phyloP scores from a whole-genome alignment of 1,140 invertebrate species.

The Octopus sinensis region DNA sequence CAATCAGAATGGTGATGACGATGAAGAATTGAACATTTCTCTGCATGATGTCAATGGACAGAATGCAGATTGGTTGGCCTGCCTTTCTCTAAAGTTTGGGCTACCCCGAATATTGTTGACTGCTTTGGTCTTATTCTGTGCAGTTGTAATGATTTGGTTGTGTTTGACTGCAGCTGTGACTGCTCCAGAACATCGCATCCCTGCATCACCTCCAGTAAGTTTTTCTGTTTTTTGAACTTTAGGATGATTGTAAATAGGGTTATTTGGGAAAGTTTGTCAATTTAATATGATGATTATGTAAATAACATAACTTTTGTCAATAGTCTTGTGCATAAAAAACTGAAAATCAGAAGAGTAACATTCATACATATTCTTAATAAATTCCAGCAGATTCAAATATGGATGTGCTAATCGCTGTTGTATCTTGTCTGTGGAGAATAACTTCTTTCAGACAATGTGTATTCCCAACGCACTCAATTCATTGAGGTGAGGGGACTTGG shows the following conservation, averaged over 20 bases:
- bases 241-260: neutral
- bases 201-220: conserved; percentile 29
- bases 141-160: conserved; percentile 61
- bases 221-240: neutral
- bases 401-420: too few relatives aligned
- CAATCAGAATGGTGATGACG: conserved; percentile 26
- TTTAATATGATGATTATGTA: too few relatives aligned
- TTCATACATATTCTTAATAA: too few relatives aligned
- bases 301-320: neutral
- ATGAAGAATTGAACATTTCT: conserved; percentile 23
- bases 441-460: too few relatives aligned
- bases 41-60: conserved; percentile 18
- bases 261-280: too few relatives aligned
- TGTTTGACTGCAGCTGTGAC: conserved; percentile 57
- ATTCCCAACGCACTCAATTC: too few relatives aligned
- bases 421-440: too few relatives aligned
- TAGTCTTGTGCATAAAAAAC: neutral
- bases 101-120: conserved; percentile 60
- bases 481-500: too few relatives aligned
- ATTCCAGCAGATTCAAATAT: too few relatives aligned
- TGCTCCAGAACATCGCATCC: conserved; percentile 41
- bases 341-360: neutral
- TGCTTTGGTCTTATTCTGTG: conserved; percentile 55
- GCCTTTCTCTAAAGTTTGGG: conserved; percentile 61
- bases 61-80: conserved; percentile 59